Evolutionary conservation across 2,113 vertebrate species (phyloP).

Genomic region (Macroglossus sobrinus): DNA sequence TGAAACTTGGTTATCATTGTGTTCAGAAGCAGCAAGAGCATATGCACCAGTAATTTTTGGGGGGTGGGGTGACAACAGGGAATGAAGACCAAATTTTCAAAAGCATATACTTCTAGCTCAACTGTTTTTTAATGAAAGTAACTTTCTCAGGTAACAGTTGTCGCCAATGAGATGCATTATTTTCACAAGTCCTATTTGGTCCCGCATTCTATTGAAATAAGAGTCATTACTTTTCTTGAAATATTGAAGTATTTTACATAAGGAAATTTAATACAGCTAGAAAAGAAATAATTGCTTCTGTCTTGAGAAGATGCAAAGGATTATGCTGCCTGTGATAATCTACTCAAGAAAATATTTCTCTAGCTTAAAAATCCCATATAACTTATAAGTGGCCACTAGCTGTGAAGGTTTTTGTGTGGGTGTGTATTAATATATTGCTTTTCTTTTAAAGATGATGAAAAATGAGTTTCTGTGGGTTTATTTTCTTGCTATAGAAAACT

Average conservation of each 20-base stretch:
- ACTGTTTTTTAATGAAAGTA: not conserved
- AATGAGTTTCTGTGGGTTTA: slow-evolving; percentile 45
- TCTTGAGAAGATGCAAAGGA: slow-evolving; percentile 36
- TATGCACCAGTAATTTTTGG: not conserved
- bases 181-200: not conserved
- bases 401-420: not conserved
- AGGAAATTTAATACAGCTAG: slow-evolving; percentile 38
- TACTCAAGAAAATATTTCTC: slow-evolving; percentile 38
- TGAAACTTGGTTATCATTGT: not conserved
- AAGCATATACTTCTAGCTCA: not conserved
- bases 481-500: not conserved
- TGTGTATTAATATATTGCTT: slow-evolving; percentile 26
- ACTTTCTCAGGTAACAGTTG: not conserved
- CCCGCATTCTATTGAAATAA: slow-evolving; percentile 33
- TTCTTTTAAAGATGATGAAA: slow-evolving; percentile 45
- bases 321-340: slow-evolving; percentile 33
- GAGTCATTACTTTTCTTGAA: slow-evolving; percentile 42
- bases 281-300: slow-evolving; percentile 54
- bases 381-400: slow-evolving; percentile 40
- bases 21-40: not conserved
- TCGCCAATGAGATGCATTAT: not conserved
- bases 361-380: slow-evolving; percentile 50
- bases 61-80: not conserved
- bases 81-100: not conserved
- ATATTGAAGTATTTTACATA: slow-evolving; percentile 49